Conservation (phyloP, 2,888 invertebrate genomes). For the Gasteruption jaculator region DNA sequence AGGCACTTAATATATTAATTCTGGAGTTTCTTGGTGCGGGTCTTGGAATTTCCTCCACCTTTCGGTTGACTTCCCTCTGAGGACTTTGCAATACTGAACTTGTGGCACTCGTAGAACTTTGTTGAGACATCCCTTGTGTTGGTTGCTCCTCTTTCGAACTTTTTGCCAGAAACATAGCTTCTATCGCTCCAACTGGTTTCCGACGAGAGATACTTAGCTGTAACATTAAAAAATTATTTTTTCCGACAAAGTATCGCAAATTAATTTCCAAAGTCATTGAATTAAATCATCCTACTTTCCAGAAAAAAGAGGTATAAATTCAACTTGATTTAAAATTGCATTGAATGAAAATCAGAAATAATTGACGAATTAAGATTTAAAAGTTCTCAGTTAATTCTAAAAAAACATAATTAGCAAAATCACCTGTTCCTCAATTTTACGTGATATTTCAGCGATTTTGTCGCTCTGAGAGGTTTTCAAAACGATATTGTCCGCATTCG, state of each 20-base stretch:
- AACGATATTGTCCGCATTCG: slow-evolving; percentile 41
- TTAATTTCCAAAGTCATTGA: slow-evolving; percentile 1
- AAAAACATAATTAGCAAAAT: slow-evolving; percentile 1
- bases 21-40: slow-evolving; percentile 32
- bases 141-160: slow-evolving; percentile 11
- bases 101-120: slow-evolving; percentile 17
- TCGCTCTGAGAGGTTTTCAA: slow-evolving; percentile 55
- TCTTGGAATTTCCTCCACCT: no score
- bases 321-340: slow-evolving; percentile 3
- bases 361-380: no score
- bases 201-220: slow-evolving; percentile 36
- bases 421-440: slow-evolving; percentile 58
- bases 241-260: slow-evolving; percentile 10
- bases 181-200: slow-evolving; percentile 43
- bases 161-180: slow-evolving; percentile 40
- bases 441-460: slow-evolving; percentile 57
- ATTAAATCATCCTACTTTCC: slow-evolving; percentile 6
- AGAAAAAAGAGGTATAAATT: no score
- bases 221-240: no score
- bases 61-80: no score
- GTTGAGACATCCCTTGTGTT: slow-evolving; percentile 3
- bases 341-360: no score
- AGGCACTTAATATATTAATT: slow-evolving; percentile 14
- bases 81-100: slow-evolving; percentile 23
- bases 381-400: slow-evolving; percentile 1